Evolutionary conservation across 1,140 invertebrate genomes (phyloP), one percentile per base, ranked within the genome.

Genomic region (Glossosoma conforme): DNA sequence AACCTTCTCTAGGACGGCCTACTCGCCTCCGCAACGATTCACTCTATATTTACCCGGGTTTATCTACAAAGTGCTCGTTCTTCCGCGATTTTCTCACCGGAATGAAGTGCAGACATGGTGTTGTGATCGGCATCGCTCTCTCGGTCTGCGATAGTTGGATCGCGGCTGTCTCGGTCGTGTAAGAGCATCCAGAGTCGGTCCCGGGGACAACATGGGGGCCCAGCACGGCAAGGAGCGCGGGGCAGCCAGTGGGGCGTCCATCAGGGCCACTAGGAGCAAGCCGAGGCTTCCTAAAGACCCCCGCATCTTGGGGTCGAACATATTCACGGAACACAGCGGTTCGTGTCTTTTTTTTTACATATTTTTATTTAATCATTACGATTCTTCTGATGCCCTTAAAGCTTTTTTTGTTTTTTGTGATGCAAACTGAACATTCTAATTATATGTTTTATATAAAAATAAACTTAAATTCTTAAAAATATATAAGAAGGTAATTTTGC

Each of bases 281-380:
- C 77, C 79, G 35, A 75, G 78, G 61, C 72, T 74, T 56, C 69
- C 74, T 44, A 82, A 83, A 69, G 82, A 80, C 67, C 78, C 76
- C 51, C 75, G 78, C 60, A 73, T 77, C 53, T 78, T 79, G 62
- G 81, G 80, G 52, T 80, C 80, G 28, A 87, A 87, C 70, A 84
- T 87, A 61, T 87, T 86, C 67, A 83, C 84, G 9, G 85, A 86
- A 67, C 84, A 87, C 65, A 85, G 79, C 65, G 85, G 85, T 86
- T 73, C 75, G 74, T 70, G 43, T 11, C 32, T 11, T 33, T 4
- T 13, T 33, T 15, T 33, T 33, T 33, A 33, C n/a, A 5, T 33
- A 11, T 33, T 4, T 33, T 33, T 13, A n/a, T 33, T 33, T 33
- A 11, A 33, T 33, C 4, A 33, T 13, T 33, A 33, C n/a, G 32